Evolutionary conservation across 2,888 invertebrate species (phyloP), one percentile per base, ranked within the genome.

Genomic region (Morpho achilles): DNA sequence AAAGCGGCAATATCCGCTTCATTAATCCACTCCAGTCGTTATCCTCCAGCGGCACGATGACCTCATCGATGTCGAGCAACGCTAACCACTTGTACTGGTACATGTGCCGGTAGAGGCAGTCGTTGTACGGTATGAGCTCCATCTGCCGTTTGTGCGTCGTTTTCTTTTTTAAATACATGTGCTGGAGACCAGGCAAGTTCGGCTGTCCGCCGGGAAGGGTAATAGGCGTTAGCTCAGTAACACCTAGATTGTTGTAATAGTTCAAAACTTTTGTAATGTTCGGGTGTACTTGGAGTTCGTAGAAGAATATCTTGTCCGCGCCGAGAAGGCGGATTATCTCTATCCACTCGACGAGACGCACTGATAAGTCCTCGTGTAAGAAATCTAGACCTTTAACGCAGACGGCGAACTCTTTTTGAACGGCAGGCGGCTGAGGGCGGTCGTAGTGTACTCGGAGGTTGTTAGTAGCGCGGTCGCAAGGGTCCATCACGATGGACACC

Each of bases 321-420:
- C 98, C 98, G 51, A 98, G 91, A 44, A 97, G 89, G 40, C 93
- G 93, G 42, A 98, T 88, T 63, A 97, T 90, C 80, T 98, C 98
- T 71, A 98, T 95, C 98, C 98, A 99, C 82, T 99, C 98, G 51
- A 98, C 94, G 32, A 98, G 89, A 3, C 97, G 92, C 10, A 96
- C 96, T 1, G 97, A 97, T 1, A 98, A 85, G 82, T 98, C 98
- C 75, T 97, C 96, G 84, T 97, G 96, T 3, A 96, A 92, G 75
- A 98, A 98, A 82, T 98, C 98, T 56, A 99, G 89, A 0, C 98
- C 98, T 81, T 98, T 98, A 23, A 98, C 97, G 80, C 98, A 98
- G 3, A 98, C 97, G 1, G 97, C 97, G 77, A 98, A 97, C 39
- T 95, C 94, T 71, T 95, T 94, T 72, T 94, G 94, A 57, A 87